Percentiles rank a stretch among this genome's conserved stretches.
Conservation (phyloP, 2,888 invertebrate genomes). For the Peribatodes rhomboidaria region DNA sequence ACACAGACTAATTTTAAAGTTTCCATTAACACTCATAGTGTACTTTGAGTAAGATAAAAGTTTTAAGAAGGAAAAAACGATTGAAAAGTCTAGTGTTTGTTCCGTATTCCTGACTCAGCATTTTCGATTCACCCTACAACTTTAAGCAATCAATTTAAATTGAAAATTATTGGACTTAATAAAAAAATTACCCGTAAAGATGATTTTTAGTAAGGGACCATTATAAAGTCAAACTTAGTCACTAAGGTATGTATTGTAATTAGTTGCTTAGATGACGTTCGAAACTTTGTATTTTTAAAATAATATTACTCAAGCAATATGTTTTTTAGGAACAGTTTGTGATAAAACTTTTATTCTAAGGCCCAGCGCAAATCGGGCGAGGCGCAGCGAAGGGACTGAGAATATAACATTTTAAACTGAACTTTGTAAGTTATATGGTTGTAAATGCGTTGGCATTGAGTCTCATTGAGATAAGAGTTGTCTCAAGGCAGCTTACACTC, state of each 20-base stretch:
- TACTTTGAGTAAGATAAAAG: too few relatives aligned
- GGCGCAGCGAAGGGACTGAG: too few relatives aligned
- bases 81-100: neutral
- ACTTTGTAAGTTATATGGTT: too few relatives aligned
- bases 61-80: too few relatives aligned
- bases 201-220: conserved; percentile 13
- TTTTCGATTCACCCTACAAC: neutral
- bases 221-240: conserved; percentile 21
- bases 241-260: conserved; percentile 22
- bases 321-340: conserved; percentile 7
- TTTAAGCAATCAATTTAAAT: neutral
- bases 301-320: conserved; percentile 16
- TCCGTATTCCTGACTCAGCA: neutral
- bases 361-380: too few relatives aligned
- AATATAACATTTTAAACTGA: too few relatives aligned
- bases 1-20: neutral
- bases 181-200: conserved; percentile 11
- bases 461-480: too few relatives aligned
- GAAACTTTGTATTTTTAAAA: neutral
- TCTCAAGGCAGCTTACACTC: too few relatives aligned
- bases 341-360: conserved; percentile 10
- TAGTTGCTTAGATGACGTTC: conserved; percentile 11
- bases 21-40: too few relatives aligned
- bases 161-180: conserved; percentile 5
- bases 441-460: too few relatives aligned